Conservation (phyloP, 2,113 vertebrate genomes). For the Xiphorhynchus elegans region DNA sequence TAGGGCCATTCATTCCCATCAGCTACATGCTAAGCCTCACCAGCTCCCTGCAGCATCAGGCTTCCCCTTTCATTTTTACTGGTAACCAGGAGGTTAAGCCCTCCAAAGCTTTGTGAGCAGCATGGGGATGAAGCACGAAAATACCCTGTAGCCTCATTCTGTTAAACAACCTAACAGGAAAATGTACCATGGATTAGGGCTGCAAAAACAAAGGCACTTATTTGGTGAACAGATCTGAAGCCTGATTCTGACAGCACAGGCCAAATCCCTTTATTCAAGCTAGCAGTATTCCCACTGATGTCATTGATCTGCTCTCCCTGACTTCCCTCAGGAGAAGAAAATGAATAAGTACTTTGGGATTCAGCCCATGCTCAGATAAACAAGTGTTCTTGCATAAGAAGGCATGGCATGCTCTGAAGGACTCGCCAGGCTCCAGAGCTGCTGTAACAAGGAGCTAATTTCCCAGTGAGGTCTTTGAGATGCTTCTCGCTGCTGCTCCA, state of each 20-base stretch:
- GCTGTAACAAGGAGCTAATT: slow-evolving; percentile 38
- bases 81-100: neutral
- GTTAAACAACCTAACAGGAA: slow-evolving; percentile 12
- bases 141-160: slow-evolving; percentile 19
- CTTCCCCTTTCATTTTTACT: neutral
- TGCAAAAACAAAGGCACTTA: slow-evolving; percentile 39
- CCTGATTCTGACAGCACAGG: slow-evolving; percentile 30
- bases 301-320: slow-evolving; percentile 27
- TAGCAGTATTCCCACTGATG: slow-evolving; percentile 52
- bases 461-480: slow-evolving; percentile 25
- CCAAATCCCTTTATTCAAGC: slow-evolving; percentile 61
- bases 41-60: neutral
- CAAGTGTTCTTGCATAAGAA: slow-evolving; percentile 25
- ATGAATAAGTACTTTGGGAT: slow-evolving; percentile 46
- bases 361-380: slow-evolving; percentile 44
- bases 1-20: neutral
- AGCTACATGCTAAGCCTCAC: neutral
- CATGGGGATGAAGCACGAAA: neutral
- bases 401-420: slow-evolving; percentile 24
- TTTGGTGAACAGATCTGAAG: slow-evolving; percentile 47
- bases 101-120: neutral
- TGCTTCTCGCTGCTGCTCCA: neutral
- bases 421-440: neutral
- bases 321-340: neutral
- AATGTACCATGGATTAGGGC: slow-evolving; percentile 45